Evolutionary conservation across 2,797 vertebrate genomes (phyloP).

Genomic region (Diplodus sargus): DNA sequence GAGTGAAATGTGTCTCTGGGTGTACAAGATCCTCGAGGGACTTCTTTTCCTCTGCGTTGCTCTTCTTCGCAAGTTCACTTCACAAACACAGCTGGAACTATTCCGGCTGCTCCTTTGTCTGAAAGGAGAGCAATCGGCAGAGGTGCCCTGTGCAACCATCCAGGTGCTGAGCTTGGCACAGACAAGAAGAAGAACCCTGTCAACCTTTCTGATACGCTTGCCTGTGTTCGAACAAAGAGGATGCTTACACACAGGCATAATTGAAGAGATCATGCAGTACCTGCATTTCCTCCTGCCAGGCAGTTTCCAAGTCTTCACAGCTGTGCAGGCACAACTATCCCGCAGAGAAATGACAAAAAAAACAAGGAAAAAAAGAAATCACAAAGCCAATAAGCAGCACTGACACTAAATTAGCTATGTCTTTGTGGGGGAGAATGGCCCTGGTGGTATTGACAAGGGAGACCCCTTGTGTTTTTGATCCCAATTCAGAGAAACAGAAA

Average conservation of each 20-base stretch:
- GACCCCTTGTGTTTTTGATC: constrained; percentile 72
- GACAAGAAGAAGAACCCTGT: constrained; percentile 72
- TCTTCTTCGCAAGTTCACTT: constrained; percentile 54
- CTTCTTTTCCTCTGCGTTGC: constrained; percentile 47
- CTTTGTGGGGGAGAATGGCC: constrained; percentile 80
- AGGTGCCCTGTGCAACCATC: constrained; percentile 75
- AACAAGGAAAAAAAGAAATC: constrained; percentile 63
- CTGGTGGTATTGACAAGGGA: constrained; percentile 77
- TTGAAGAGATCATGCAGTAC: constrained; percentile 78
- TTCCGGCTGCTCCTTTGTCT: constrained; percentile 70
- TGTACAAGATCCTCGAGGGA: constrained; percentile 55
- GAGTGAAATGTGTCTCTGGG: constrained; percentile 61
- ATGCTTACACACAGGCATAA: constrained; percentile 74
- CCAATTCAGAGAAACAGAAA: constrained; percentile 63
- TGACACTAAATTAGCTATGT: constrained; percentile 76
- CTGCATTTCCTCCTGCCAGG: constrained; percentile 73
- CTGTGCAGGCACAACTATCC: constrained; percentile 75
- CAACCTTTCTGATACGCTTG: constrained; percentile 76
- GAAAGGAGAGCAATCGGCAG: constrained; percentile 60
- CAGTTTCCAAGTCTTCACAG: constrained; percentile 77
- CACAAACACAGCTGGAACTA: constrained; percentile 66
- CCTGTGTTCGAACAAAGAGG: constrained; percentile 74
- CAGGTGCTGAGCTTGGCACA: constrained; percentile 77
- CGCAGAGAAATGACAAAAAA: constrained; percentile 73
- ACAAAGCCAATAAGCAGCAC: constrained; percentile 74